A percentile compares a stretch with the other conserved stretches of the same genome.
Evolutionary conservation across 2,797 vertebrate species (phyloP).

Genomic region (Mus caroli): DNA sequence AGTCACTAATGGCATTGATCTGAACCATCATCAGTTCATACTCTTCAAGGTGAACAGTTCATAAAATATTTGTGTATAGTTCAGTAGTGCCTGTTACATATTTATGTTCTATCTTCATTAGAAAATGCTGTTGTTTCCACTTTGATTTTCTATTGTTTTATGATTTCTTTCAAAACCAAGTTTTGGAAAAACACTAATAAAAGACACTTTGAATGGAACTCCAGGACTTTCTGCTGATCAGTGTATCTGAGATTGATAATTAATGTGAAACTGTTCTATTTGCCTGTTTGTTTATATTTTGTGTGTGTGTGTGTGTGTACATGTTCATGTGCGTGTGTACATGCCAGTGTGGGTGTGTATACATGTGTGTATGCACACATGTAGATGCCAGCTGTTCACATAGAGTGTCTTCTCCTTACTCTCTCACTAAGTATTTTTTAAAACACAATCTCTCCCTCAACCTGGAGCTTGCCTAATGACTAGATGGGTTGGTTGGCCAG

Average conservation of each 20-base stretch:
- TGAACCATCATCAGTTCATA: slow-evolving; percentile 42
- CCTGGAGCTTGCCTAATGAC: neutral
- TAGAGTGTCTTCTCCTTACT: neutral
- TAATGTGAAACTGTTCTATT: neutral
- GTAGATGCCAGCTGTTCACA: neutral
- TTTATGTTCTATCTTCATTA: neutral
- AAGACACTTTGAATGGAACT: neutral
- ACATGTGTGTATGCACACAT: neutral
- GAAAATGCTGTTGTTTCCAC: slow-evolving; percentile 14
- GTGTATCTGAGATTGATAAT: slow-evolving; percentile 40
- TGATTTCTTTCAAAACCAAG: slow-evolving; percentile 52
- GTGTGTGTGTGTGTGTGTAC: neutral
- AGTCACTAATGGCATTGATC: slow-evolving; percentile 41
- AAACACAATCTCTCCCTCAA: neutral
- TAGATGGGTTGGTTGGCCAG: neutral
- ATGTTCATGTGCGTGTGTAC: neutral
- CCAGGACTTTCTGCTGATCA: neutral
- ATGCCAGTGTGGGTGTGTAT: neutral
- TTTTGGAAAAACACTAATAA: slow-evolving; percentile 33
- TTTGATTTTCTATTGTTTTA: slow-evolving; percentile 27
- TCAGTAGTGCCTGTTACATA: neutral
- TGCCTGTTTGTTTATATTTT: neutral
- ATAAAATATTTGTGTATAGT: neutral
- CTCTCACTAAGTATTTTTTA: neutral
- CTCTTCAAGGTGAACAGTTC: slow-evolving; percentile 25